Conservation (phyloP, 2,888 invertebrate genomes). For the Kuschelorhynchus macadamiae region DNA sequence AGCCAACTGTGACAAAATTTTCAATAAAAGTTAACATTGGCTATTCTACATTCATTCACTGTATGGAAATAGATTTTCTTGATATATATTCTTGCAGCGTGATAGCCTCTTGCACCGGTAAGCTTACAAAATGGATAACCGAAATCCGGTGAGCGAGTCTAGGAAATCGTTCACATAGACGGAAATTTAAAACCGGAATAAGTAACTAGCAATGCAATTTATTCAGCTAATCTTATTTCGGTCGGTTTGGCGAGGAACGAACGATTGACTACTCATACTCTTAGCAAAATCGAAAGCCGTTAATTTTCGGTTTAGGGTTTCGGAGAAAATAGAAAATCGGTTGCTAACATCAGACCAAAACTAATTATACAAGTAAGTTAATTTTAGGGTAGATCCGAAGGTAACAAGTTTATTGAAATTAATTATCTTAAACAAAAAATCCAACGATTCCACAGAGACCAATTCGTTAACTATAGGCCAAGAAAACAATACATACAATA, state of each 20-base stretch:
- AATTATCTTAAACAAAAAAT: no score
- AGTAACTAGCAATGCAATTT: slow-evolving; percentile 38
- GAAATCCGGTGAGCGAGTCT: slow-evolving; percentile 30
- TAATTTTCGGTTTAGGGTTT: slow-evolving; percentile 8
- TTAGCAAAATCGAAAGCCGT: slow-evolving; percentile 3
- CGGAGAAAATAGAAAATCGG: slow-evolving; percentile 1
- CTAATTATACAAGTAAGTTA: no score
- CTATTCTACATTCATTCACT: no score
- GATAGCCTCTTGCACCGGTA: slow-evolving; percentile 13
- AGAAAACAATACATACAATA: no score
- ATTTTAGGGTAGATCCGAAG: no score
- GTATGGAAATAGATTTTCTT: neutral
- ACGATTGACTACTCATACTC: slow-evolving; percentile 21
- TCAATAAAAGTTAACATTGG: no score
- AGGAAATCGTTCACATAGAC: slow-evolving; percentile 30
- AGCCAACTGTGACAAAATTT: no score
- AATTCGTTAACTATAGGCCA: no score
- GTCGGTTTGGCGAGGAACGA: slow-evolving; percentile 26
- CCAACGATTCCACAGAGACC: no score
- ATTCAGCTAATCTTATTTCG: slow-evolving; percentile 34
- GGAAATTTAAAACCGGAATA: slow-evolving; percentile 34
- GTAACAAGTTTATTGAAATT: no score
- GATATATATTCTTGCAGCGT: slow-evolving; percentile 17
- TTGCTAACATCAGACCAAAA: no score
- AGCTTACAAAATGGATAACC: slow-evolving; percentile 31